Conservation (phyloP, 2,113 vertebrate species). For the Rutilus rutilus region DNA sequence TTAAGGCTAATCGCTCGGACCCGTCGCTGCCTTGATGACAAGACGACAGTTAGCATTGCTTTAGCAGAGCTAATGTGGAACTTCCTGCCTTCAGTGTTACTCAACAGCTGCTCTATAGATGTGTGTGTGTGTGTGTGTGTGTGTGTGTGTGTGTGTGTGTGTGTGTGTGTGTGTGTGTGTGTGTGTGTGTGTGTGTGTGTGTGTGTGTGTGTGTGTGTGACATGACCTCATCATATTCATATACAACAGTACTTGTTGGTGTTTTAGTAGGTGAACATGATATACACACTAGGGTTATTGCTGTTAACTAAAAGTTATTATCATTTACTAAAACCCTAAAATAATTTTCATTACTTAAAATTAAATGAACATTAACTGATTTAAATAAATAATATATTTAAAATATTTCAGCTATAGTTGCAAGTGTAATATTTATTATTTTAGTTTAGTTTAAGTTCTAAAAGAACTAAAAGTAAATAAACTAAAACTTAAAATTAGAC, state of each 20-base stretch:
- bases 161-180: constrained; percentile 20
- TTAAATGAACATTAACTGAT: too few relatives aligned
- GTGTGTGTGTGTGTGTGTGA: constrained; percentile 12
- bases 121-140: constrained; percentile 37
- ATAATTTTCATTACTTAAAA: too few relatives aligned
- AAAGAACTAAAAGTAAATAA: too few relatives aligned
- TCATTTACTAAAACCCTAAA: too few relatives aligned
- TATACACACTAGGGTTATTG: too few relatives aligned
- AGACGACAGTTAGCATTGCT: constrained; percentile 67
- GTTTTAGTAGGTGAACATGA: neutral
- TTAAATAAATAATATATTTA: too few relatives aligned
- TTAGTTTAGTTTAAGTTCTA: too few relatives aligned
- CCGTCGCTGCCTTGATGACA: constrained; percentile 35
- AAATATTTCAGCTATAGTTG: too few relatives aligned
- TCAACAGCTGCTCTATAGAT: constrained; percentile 69
- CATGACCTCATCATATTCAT: neutral
- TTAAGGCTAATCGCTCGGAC: constrained; percentile 63
- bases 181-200: constrained; percentile 6
- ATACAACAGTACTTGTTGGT: neutral
- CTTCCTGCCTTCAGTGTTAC: constrained; percentile 70
- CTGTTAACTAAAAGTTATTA: too few relatives aligned
- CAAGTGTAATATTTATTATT: too few relatives aligned
- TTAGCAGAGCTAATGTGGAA: constrained; percentile 73
- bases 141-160: constrained; percentile 20
- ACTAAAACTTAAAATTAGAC: too few relatives aligned